Percentiles rank a stretch among this genome's conserved stretches.
phyloP scores from a whole-genome alignment of 2,113 vertebrate species.

The Odontesthes bonariensis region DNA sequence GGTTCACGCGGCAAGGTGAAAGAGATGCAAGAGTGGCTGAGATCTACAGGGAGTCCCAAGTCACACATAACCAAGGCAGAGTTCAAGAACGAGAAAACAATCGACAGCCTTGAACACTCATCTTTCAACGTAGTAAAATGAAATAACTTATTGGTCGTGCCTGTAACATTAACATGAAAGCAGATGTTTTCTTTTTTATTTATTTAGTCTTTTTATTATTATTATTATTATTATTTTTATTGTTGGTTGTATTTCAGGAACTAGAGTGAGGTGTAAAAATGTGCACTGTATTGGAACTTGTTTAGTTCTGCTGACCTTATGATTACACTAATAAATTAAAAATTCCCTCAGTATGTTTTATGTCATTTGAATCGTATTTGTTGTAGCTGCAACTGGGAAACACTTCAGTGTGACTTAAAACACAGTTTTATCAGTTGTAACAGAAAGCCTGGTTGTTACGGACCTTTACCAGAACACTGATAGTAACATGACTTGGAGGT shows the following conservation, averaged over 20 bases:
- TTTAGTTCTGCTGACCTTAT: conserved; percentile 17
- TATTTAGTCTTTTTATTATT: conserved; percentile 59
- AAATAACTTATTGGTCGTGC: background rate
- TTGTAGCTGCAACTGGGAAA: background rate
- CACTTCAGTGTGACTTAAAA: no score
- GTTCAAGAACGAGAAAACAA: conserved; percentile 89
- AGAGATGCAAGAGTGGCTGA: conserved; percentile 92
- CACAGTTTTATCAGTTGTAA: background rate
- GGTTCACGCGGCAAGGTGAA: conserved; percentile 83
- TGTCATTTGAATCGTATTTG: conserved; percentile 25
- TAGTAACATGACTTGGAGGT: background rate
- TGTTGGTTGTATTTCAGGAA: conserved; percentile 12
- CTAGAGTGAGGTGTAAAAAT: background rate
- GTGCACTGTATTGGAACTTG: conserved; percentile 14
- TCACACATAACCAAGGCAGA: conserved; percentile 87
- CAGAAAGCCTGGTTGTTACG: background rate
- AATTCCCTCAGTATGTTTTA: background rate
- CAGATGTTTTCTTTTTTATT: conserved; percentile 46
- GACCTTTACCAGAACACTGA: background rate
- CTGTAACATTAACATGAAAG: conserved; percentile 18
- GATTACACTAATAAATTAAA: conserved; percentile 43
- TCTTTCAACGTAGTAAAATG: conserved; percentile 86
- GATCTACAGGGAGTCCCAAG: conserved; percentile 89
- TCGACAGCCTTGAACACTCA: conserved; percentile 82
- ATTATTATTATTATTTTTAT: background rate